These are phyloP conservation scores for Creontiades dilutus DNA, from an alignment of 2,888 invertebrate species.

Conservation along the genomic window DNA sequence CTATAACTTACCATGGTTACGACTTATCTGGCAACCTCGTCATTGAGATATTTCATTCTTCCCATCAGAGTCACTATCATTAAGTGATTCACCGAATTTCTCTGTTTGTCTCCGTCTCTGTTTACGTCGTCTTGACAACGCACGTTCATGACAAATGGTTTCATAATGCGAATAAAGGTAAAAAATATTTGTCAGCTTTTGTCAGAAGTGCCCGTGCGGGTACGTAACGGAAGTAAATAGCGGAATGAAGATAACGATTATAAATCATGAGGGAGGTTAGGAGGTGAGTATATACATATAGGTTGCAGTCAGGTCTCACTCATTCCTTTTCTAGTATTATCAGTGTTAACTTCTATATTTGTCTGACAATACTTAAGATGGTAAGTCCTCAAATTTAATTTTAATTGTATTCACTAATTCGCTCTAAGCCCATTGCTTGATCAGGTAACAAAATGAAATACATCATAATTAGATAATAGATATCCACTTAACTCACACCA, in stretches of 20 bases:
- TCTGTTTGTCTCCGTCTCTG: not conserved
- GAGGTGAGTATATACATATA: slow-evolving; percentile 20
- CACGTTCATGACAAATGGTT: not conserved
- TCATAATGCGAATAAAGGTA: slow-evolving; percentile 17
- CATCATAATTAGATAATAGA: too few species aligned
- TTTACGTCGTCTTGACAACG: not conserved
- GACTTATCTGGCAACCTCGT: not conserved
- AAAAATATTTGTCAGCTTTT: slow-evolving; percentile 22
- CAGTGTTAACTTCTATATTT: not conserved
- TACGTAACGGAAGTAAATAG: slow-evolving; percentile 27
- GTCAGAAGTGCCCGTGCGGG: not conserved
- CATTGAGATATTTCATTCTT: not conserved
- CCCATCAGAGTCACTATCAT: not conserved
- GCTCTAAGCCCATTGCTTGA: too few species aligned
- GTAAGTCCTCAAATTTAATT: not conserved
- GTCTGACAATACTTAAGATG: not conserved
- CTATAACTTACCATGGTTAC: too few species aligned
- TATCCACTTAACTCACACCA: too few species aligned
- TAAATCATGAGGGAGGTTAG: slow-evolving; percentile 20
- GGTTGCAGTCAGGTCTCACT: not conserved
- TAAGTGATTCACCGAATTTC: not conserved
- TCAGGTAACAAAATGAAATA: too few species aligned
- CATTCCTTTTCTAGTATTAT: not conserved
- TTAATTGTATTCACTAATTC: too few species aligned
- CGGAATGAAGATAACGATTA: not conserved